Percentiles rank a stretch among this genome's conserved stretches.
phyloP scores from a whole-genome alignment of 2,888 invertebrate species.

The Drosophila recens region DNA sequence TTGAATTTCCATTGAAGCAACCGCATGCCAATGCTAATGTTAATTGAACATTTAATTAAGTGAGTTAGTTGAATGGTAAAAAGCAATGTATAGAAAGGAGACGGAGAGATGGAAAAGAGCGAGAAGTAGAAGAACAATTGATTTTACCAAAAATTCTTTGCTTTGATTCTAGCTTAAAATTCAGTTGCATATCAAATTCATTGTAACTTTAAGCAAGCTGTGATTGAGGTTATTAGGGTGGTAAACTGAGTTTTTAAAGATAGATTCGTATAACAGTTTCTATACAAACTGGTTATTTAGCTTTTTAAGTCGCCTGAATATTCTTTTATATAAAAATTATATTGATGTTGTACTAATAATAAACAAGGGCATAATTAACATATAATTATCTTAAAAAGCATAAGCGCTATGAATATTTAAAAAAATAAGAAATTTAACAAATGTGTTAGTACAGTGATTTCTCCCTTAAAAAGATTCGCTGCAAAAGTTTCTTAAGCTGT shows the following conservation, averaged over 20 bases:
- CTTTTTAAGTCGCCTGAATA: background rate
- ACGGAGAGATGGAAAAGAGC: background rate
- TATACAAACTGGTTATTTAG: background rate
- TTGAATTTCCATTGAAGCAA: constrained; percentile 28
- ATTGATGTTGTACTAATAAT: background rate
- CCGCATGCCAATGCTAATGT: constrained; percentile 45
- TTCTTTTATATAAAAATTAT: background rate
- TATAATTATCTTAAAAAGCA: too few relatives aligned
- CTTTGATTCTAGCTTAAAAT: too few relatives aligned
- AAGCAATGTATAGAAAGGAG: background rate
- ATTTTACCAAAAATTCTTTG: background rate
- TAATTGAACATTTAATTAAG: constrained; percentile 18
- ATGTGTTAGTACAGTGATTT: background rate
- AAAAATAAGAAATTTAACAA: background rate
- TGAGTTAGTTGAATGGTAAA: background rate
- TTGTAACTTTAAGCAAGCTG: background rate
- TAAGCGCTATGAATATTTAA: background rate
- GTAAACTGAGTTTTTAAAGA: background rate
- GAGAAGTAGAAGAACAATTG: background rate
- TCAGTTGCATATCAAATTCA: too few relatives aligned
- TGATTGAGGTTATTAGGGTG: too few relatives aligned
- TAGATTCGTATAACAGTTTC: background rate
- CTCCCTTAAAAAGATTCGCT: background rate
- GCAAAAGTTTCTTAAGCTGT: background rate
- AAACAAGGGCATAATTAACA: too few relatives aligned